Evolutionary conservation across 2,113 vertebrate species (phyloP).

Genomic region (Etheostoma cragini): DNA sequence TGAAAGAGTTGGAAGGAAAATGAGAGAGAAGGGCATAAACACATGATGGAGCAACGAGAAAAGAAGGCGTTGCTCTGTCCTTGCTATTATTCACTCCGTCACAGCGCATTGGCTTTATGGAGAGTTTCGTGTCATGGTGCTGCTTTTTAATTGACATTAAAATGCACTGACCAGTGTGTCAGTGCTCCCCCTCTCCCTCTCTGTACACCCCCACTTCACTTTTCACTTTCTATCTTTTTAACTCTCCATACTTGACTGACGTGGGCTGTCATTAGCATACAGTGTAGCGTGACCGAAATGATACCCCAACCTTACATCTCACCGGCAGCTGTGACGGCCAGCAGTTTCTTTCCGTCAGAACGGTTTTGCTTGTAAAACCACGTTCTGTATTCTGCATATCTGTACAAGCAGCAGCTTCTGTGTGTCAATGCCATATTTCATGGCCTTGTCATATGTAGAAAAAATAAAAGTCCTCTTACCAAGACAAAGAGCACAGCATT

Average conservation of each 20-base stretch:
- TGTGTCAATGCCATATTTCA: conserved; percentile 55
- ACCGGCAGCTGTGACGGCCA: conserved; percentile 32
- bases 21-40: conserved; percentile 27
- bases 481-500: conserved; percentile 15
- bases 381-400: conserved; percentile 41
- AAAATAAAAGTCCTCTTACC: conserved; percentile 4
- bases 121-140: conserved; percentile 75
- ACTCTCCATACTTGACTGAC: conserved; percentile 48
- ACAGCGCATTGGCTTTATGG: conserved; percentile 77
- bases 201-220: conserved; percentile 22
- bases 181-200: conserved; percentile 25
- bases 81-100: conserved; percentile 65
- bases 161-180: conserved; percentile 71
- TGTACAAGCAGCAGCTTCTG: conserved; percentile 36
- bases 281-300: conserved; percentile 41
- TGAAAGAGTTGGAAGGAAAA: conserved; percentile 27
- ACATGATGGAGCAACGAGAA: conserved; percentile 32
- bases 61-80: conserved; percentile 34
- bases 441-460: conserved; percentile 52
- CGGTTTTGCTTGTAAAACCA: conserved; percentile 49
- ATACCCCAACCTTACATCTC: conserved; percentile 42
- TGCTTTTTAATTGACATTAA: conserved; percentile 83
- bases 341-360: conserved; percentile 27
- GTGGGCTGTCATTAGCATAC: conserved; percentile 50
- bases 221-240: conserved; percentile 30